A percentile compares a stretch with the other conserved stretches of the same genome.
Evolutionary conservation across 2,797 vertebrate genomes (phyloP).

Genomic region (Astyanax mexicanus): DNA sequence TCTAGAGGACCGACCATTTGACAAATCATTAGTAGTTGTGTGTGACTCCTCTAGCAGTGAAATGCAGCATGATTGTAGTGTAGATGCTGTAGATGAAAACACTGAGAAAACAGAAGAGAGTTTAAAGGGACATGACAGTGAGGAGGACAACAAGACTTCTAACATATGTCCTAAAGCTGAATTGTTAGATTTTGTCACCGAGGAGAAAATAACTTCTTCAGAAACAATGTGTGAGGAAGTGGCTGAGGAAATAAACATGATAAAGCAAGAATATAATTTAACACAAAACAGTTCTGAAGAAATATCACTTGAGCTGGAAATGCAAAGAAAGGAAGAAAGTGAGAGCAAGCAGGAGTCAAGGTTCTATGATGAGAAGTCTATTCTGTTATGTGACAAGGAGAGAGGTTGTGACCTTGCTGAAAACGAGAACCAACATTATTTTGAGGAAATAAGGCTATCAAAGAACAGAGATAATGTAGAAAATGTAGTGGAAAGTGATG

Average conservation of each 20-base stretch:
- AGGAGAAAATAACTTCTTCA: not conserved
- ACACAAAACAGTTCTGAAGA: constrained; percentile 15
- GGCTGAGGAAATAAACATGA: not conserved
- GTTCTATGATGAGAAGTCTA: not conserved
- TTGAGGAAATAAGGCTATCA: not conserved
- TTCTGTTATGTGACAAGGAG: not conserved
- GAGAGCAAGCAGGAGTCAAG: not conserved
- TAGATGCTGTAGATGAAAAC: too few species aligned
- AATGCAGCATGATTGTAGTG: constrained; percentile 10
- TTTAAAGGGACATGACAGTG: not conserved
- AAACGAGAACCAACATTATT: not conserved
- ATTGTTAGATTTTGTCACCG: not conserved
- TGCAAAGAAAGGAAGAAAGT: not conserved
- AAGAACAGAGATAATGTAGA: constrained; percentile 4
- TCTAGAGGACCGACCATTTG: not conserved
- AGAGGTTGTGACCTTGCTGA: not conserved
- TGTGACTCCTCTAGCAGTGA: not conserved
- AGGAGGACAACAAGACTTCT: not conserved
- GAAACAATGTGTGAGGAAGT: not conserved
- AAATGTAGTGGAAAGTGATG: not conserved
- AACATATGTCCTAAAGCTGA: too few species aligned
- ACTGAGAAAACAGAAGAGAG: not conserved
- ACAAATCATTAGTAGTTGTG: not conserved
- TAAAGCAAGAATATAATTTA: not conserved
- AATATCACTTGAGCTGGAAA: constrained; percentile 1